Evolutionary conservation across 2,113 vertebrate genomes (phyloP).

Genomic region (Crotalus viridis): DNA sequence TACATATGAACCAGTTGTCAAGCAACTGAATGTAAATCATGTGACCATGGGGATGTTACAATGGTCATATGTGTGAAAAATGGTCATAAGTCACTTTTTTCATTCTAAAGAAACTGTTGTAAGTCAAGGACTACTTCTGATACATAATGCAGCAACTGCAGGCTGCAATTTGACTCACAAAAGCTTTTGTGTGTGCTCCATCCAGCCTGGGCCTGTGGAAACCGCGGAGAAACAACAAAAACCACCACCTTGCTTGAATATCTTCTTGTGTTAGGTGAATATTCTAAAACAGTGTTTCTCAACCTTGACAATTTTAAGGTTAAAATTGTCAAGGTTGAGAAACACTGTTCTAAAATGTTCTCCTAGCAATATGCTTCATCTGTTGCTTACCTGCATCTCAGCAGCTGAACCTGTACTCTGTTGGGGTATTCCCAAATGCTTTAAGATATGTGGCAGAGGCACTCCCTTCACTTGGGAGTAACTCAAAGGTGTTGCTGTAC

Average conservation of each 20-base stretch:
- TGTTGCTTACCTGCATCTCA: not conserved
- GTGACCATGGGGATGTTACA: not conserved
- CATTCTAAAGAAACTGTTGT: not conserved
- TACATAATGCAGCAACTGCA: not conserved
- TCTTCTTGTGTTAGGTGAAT: not conserved
- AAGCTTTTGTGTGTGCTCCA: not conserved
- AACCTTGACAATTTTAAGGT: too few relatives aligned
- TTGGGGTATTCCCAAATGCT: rapidly evolving
- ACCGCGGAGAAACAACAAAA: not conserved
- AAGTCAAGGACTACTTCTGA: not conserved
- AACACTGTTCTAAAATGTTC: not conserved
- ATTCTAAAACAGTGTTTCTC: too few relatives aligned
- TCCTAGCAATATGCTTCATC: not conserved
- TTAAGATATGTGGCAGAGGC: conserved; percentile 28
- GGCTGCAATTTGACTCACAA: not conserved
- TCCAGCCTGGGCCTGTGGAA: not conserved
- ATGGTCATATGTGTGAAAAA: not conserved
- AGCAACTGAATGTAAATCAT: not conserved
- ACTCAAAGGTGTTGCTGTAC: conserved; percentile 23
- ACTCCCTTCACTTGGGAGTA: conserved; percentile 24
- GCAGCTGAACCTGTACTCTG: not conserved
- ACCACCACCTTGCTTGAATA: conserved; percentile 19
- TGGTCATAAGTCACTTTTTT: not conserved
- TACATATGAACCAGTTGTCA: not conserved
- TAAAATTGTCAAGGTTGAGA: too few relatives aligned